These are phyloP conservation scores for Hydriomena furcata DNA, from an alignment of 2,888 invertebrate genomes.

Conservation along the genomic window DNA sequence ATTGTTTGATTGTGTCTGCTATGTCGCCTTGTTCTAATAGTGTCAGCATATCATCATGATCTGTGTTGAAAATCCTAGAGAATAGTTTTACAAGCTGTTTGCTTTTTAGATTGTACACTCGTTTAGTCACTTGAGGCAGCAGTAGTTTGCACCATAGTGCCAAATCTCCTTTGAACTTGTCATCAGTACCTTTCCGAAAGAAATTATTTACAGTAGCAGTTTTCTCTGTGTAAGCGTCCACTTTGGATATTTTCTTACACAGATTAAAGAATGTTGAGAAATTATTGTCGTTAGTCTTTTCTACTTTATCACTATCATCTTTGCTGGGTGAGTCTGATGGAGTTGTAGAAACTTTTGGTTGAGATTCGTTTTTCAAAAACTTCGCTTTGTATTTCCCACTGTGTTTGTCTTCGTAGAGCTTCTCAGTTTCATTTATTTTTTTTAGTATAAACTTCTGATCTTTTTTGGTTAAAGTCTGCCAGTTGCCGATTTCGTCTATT, in stretches of 20 bases:
- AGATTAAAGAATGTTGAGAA: constrained; percentile 90
- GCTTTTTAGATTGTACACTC: constrained; percentile 96
- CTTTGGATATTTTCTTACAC: constrained; percentile 90
- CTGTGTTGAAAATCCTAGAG: constrained; percentile 88
- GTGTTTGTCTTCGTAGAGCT: constrained; percentile 77
- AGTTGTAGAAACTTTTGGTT: constrained; percentile 27
- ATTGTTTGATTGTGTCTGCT: constrained; percentile 91
- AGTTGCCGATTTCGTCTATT: constrained; percentile 91
- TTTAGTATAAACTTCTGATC: constrained; percentile 86
- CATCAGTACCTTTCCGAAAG: constrained; percentile 85
- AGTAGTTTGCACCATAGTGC: constrained; percentile 92
- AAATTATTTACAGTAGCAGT: constrained; percentile 88
- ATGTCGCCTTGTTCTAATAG: constrained; percentile 96
- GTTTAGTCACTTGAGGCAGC: constrained; percentile 91
- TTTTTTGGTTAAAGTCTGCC: constrained; percentile 85
- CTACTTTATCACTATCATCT: constrained; percentile 30
- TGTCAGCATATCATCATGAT: constrained; percentile 91
- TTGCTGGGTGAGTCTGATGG: constrained; percentile 9
- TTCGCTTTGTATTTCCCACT: constrained; percentile 74
- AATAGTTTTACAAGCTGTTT: constrained; percentile 96
- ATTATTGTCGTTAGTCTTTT: constrained; percentile 84
- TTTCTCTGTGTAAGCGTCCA: constrained; percentile 92
- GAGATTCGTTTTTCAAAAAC: constrained; percentile 61
- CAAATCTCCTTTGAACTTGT: constrained; percentile 89
- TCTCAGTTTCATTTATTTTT: constrained; percentile 85